Percentiles rank a stretch among this genome's conserved stretches.
Evolutionary conservation across 53 echinoderm and acorn worm species (phyloP).

Genomic region (Echinarachnius parma): DNA sequence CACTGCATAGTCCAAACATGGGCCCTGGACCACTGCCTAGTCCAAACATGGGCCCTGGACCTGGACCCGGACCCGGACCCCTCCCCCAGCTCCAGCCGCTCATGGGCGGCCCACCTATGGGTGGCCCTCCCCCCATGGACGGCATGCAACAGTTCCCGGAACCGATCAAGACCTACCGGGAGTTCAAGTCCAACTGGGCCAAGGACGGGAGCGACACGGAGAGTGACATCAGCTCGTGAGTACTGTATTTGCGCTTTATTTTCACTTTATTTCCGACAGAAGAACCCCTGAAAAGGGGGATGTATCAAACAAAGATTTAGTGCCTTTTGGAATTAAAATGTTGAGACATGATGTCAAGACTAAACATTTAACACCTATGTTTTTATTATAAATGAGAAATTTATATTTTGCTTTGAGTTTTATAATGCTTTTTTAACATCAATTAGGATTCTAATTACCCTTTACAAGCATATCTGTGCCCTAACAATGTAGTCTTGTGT

Average conservation of each 20-base stretch:
- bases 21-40: slow-evolving; percentile 17
- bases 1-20: not conserved
- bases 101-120: slow-evolving; percentile 1
- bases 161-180: slow-evolving; percentile 7
- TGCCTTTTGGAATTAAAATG: no score
- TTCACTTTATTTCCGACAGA: no score
- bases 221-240: slow-evolving; percentile 94
- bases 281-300: no score
- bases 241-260: not conserved
- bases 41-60: slow-evolving; percentile 37
- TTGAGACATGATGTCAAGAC: no score
- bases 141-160: slow-evolving; percentile 23
- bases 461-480: no score
- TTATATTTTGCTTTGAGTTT: no score
- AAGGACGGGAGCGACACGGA: slow-evolving; percentile 44
- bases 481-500: no score
- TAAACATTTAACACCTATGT: no score
- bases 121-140: slow-evolving; percentile 21
- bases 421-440: no score
- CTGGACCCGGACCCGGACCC: slow-evolving; percentile 44
- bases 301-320: no score
- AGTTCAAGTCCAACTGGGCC: slow-evolving; percentile 52
- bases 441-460: no score
- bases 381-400: no score
- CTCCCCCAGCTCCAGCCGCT: not conserved